Base-by-base conservation (phyloP, 1,140 invertebrate genomes). In the Prorops nasuta region DNA sequence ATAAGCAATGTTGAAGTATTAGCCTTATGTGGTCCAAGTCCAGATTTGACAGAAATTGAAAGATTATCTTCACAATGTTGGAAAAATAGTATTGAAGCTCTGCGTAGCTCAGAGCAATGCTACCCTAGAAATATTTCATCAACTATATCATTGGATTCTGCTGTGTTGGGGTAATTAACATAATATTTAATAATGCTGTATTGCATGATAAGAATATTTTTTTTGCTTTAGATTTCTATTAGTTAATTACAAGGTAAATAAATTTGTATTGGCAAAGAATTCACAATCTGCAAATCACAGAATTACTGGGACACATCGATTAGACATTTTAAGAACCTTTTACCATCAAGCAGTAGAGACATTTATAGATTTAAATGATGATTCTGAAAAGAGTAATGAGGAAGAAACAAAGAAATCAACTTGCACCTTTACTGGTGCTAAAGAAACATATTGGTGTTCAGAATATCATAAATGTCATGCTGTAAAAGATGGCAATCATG, bases 391-490 rank as follows among this genome's bases (percentile, higher is more conserved):
- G 12, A 44, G 53, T n/a, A 51, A 51, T 32, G 17, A 41, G 14
- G 31, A 49, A 18, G 40, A 46, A 56, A 47, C 6, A 44, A 50
- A 9, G 41, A 31, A 45, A 60, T 28, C 24, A 28, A 28, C 4
- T 28, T 28, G 18, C 43, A 63, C 47, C 16, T 67, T 69, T 43
- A 62, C 70, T 43, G 64, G 70, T 14, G 69, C 71, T 34, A 72
- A 79, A 69, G 90, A 92, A 76, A 86, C 87, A 3, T 92, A 91
- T 69, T 87, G 89, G 83, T 86, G 86, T 64, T 89, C 88, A 0
- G 88, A 91, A 67, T 89, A 89, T 67, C 87, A 92, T 67, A 93
- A 93, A 75, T 90, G 89, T 63, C 88, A 91, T 60, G 86, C 83
- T 10, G 63, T 85, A 8, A 81, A 81, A 66, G 73, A 80, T 16